Base-by-base conservation (phyloP, 2,797 vertebrate genomes). In the Cygnus olor region DNA sequence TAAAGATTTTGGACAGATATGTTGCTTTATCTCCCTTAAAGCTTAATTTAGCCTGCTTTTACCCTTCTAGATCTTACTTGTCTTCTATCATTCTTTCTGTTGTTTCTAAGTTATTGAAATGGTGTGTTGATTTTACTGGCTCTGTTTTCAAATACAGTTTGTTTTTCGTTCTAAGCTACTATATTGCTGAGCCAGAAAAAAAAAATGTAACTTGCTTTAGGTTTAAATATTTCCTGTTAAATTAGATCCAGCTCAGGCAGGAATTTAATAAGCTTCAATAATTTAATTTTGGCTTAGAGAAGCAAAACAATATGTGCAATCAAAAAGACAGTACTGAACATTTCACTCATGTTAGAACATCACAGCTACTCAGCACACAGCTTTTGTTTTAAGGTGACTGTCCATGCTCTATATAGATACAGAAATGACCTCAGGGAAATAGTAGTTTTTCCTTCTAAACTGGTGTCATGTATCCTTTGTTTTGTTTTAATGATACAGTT, bases 201-300 rank as follows among this genome's bases (percentile, higher is more conserved):
- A 51, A 88, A 84, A 76, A 85, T 78, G 45, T 49, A 94, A 86
- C 79, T 96, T 92, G 92, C 94, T 95, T 95, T 88, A 93, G 53
- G 81, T 97, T 97, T 97, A 96, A 96, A 80, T 95, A 94, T 93
- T 96, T 95, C 81, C 34, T 92, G 57, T 95, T 94, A 95, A 94
- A 97, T 94, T 96, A 93, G 61, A 93, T 82, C 94, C 91, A 88
- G 74, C 80, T 90, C 73, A 88, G 91, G 49, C 83, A 65, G 34
- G 88, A 56, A 95, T 95, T 96, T 94, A 97, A 96, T 89, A 85
- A 90, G 72, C 93, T 72, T 77, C 80, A 78, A 70, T 90, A 85
- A 95, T 95, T 90, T 96, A 93, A 96, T 95, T 92, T 83, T 96
- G 60, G 73, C 70, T 87, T 94, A 88, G 79, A 91, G 85, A 88